Evolutionary conservation across 2,113 vertebrate species (phyloP), one percentile per base, ranked within the genome.

Genomic region (Dryoscopus gambensis): DNA sequence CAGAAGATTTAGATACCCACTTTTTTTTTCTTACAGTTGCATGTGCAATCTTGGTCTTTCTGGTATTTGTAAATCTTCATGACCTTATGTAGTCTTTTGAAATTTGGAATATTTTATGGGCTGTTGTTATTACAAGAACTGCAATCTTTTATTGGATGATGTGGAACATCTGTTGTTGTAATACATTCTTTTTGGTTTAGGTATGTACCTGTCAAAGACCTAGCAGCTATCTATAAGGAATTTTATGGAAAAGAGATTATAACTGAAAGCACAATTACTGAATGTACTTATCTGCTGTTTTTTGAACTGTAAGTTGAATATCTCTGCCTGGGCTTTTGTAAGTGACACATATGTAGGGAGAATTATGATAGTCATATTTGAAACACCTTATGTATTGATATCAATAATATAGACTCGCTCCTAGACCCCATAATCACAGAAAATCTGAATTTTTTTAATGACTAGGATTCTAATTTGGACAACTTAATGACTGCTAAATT

Each of bases 141-240:
- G 18, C 67, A 52, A 11, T 77, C 8, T 68, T 91, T 75, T 64
- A 18, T 82, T 11, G 3, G 33, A 11, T 64, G 39, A 62, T 53
- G 13, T 62, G 35, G 19, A 57, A 93, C 85, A 69, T 53, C 16
- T 87, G 8, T 42, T 50, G 12, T 67, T 62, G 13, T 30, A 78
- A 87, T 55, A 53, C 6, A 8, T 71, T 55, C 1, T 4, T 76
- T 40, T 65, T 69, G 47, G 2, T 93, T 89, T 70, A 98, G 98
- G 98, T 98, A 98, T 39, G 96, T 98, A 35, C 98, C 98, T 20
- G 93, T 97, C n/a, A 96, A 97, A 95, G 98, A 98, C 63, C 95
- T 98, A 30, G 63, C 98, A 91, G 97, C 94, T 64, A 98, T 98
- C 83, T 98, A 98, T 57, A 79, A 97, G 65, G 94, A 97, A 35